Conservation (phyloP, 2,113 vertebrate species). For the Oreochromis tanganicae region DNA sequence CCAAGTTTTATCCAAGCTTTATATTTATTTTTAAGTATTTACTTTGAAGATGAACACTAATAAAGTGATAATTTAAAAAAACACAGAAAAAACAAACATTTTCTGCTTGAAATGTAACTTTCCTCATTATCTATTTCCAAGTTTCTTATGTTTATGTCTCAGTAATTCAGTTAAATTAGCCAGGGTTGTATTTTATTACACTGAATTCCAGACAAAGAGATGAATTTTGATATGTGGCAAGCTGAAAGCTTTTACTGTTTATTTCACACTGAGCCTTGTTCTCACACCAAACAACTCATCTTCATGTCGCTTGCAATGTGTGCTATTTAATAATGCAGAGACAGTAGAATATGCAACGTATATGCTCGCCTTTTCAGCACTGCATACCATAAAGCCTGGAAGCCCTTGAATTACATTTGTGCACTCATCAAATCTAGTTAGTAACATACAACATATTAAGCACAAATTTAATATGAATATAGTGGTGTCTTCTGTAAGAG, state of each 20-base stretch:
- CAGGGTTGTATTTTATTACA: not conserved
- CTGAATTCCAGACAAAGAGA: not conserved
- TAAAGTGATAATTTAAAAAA: not conserved
- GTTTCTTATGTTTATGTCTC: not conserved
- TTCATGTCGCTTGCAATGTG: not conserved
- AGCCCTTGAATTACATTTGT: not conserved
- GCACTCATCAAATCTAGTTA: fast-evolving
- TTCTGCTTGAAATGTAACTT: not conserved
- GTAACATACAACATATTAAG: not conserved
- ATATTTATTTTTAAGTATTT: not conserved
- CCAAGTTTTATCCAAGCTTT: not conserved
- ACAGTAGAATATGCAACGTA: not conserved
- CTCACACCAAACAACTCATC: not conserved
- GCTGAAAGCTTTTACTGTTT: not conserved
- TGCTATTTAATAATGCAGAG: not conserved
- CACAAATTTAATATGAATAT: not conserved
- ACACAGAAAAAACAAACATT: not conserved
- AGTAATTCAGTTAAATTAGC: not conserved
- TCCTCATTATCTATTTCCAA: not conserved
- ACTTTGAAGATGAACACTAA: not conserved
- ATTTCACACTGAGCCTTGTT: not conserved
- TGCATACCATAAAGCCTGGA: not conserved
- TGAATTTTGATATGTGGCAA: not conserved
- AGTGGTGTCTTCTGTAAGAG: not conserved
- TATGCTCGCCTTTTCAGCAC: not conserved